These are phyloP conservation scores for Lutjanus campechanus DNA, from an alignment of 2,797 vertebrate genomes.

Conservation along the genomic window DNA sequence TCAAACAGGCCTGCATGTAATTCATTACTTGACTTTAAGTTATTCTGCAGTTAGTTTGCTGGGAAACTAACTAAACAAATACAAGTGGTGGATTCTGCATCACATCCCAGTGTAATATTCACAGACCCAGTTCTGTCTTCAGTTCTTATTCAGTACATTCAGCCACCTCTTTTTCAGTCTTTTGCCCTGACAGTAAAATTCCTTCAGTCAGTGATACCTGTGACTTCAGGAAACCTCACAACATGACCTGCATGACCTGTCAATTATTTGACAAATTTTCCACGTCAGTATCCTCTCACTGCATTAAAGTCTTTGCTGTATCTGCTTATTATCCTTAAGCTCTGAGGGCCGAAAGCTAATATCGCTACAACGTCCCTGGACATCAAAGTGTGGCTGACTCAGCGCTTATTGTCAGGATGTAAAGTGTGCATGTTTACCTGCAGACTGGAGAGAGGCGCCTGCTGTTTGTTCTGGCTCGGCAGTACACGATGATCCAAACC, in stretches of 20 bases:
- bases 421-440: constrained; percentile 57
- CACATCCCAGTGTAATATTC: not conserved
- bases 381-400: constrained; percentile 41
- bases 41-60: not conserved
- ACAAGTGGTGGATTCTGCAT: not conserved
- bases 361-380: constrained; percentile 29
- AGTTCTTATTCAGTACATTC: not conserved
- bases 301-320: constrained; percentile 7
- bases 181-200: not conserved
- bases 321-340: constrained; percentile 15
- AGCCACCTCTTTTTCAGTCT: not conserved
- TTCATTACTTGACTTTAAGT: not conserved
- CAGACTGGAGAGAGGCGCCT: constrained; percentile 38
- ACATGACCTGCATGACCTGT: not conserved
- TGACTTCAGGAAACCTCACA: constrained; percentile 16
- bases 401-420: constrained; percentile 41
- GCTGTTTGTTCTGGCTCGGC: constrained; percentile 58
- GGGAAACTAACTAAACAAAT: not conserved
- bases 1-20: not conserved
- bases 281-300: not conserved
- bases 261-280: constrained; percentile 13
- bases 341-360: constrained; percentile 31
- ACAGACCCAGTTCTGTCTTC: not conserved
- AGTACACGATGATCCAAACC: constrained; percentile 23
- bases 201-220: not conserved